Percentiles rank a stretch among this genome's conserved stretches.
phyloP scores from a whole-genome alignment of 2,113 vertebrate genomes.

The Rallus limicola region DNA sequence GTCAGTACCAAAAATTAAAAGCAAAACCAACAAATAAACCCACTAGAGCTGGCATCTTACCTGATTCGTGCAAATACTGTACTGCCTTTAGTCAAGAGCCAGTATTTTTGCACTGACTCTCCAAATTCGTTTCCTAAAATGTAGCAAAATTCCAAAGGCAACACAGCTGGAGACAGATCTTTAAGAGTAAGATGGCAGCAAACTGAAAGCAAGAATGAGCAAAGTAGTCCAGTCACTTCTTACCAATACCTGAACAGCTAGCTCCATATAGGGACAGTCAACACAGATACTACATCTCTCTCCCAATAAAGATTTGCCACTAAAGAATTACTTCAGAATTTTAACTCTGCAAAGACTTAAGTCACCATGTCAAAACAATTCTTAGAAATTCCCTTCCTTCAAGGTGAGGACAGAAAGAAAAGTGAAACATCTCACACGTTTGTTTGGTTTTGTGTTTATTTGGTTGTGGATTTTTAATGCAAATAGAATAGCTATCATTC shows the following conservation, averaged over 20 bases:
- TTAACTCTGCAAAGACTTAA: background rate
- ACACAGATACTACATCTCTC: background rate
- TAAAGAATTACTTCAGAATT: background rate
- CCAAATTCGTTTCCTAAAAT: slow-evolving; percentile 11
- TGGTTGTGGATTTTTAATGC: background rate
- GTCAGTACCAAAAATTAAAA: background rate
- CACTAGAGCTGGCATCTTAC: background rate
- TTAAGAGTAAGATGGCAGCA: background rate
- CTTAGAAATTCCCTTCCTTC: background rate
- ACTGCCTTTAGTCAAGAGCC: background rate
- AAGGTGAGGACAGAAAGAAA: background rate
- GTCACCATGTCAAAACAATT: background rate
- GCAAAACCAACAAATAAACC: background rate
- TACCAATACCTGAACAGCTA: background rate
- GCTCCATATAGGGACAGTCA: background rate
- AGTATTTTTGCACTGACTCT: slow-evolving; percentile 28
- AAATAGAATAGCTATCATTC: background rate
- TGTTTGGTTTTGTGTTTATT: background rate
- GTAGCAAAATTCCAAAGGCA: background rate
- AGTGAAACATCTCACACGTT: background rate
- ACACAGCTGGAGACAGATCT: background rate
- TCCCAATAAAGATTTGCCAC: background rate
- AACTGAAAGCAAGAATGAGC: background rate
- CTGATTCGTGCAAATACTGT: background rate
- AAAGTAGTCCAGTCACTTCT: background rate